Evolutionary conservation across 2,888 invertebrate species (phyloP), one percentile per base, ranked within the genome.

Genomic region (Yponomeuta plumbellus): DNA sequence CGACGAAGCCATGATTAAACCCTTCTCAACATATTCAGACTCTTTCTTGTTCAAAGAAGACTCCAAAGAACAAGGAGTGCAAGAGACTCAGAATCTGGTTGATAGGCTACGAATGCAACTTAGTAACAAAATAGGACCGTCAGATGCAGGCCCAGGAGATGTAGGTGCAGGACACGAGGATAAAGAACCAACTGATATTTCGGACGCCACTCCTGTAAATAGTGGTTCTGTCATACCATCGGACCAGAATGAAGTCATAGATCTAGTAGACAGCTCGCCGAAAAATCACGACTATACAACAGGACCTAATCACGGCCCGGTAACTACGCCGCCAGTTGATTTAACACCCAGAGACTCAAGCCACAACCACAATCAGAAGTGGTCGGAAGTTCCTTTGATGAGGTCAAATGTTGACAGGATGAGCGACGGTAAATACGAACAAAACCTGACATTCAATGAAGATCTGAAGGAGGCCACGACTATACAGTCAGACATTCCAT

Each of bases 71-170:
- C 93, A 91, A 73, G 95, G 95, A 73, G 95, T 96, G 0, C 92
- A 96, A 70, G 97, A 96, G 80, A 97, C 97, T 0, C 87, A 96
- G 69, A 95, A 96, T 85, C 90, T 97, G 39, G 96, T 97, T 5
- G 96, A 97, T 77, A 96, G 97, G 76, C 86, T 97, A 21, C 92
- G 97, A 64, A 93, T 94, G 92, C 94, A 94, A 76, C 88, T 95
- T 74, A 92, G 92, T 69, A 91, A 92, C 44, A 94, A 95, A 77
- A 95, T 94, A 80, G 92, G 94, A 21, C 92, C 89, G 66, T 78
- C 91, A 57, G 91, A 91, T 22, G 22, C 21, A 20, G 58, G 66
- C 65, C 57, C 17, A 61, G 59, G 68, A 66, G 23, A 64, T 67
- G 44, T 13, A 17, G 13, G 21, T 22, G 11, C 20, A 23, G 59